Percentiles rank a stretch among this genome's conserved stretches.
These are phyloP conservation scores for Dugesia japonica DNA, from an alignment of 2,888 invertebrate species.

Conservation along the genomic window DNA sequence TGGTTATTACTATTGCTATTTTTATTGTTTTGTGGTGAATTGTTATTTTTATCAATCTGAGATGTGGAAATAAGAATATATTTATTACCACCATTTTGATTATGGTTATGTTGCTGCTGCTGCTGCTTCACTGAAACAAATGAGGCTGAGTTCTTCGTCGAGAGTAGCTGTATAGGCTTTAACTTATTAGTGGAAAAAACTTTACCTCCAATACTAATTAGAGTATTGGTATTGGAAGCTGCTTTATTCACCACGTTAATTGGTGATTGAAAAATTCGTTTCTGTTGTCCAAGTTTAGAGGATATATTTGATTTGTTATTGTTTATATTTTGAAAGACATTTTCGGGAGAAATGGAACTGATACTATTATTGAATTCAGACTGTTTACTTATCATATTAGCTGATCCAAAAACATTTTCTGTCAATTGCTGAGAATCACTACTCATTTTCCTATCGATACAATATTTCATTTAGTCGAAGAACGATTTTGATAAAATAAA, in stretches of 20 bases:
- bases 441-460: neutral
- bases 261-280: neutral
- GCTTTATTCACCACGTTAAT: neutral
- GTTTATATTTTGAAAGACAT: neutral
- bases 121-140: neutral
- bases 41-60: neutral
- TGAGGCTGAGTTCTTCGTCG: neutral
- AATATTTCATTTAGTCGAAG: neutral
- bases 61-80: constrained; percentile 4
- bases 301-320: no score
- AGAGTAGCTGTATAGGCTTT: neutral
- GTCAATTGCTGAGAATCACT: neutral
- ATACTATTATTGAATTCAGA: neutral
- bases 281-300: neutral
- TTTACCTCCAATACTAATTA: neutral
- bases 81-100: neutral
- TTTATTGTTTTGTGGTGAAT: no score
- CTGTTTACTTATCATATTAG: neutral
- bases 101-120: neutral
- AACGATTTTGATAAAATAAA: no score
- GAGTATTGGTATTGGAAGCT: neutral
- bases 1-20: neutral
- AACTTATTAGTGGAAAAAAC: neutral
- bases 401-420: neutral
- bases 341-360: neutral